phyloP scores from a whole-genome alignment of 2,797 vertebrate species.

The Parambassis ranga region DNA sequence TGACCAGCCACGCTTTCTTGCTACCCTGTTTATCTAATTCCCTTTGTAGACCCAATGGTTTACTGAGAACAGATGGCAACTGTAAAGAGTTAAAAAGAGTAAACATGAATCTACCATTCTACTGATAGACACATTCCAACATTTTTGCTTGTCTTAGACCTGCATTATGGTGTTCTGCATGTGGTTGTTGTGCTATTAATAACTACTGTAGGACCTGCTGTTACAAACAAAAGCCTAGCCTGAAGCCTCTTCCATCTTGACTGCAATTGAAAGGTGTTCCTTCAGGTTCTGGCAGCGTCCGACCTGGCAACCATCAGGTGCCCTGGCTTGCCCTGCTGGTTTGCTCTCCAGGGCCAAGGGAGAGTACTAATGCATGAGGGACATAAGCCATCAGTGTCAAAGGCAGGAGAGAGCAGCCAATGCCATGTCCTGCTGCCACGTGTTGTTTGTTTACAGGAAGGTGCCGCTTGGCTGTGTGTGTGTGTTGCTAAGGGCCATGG shows the following conservation, averaged over 20 bases:
- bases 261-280: constrained; percentile 43
- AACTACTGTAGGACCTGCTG: background rate
- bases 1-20: background rate
- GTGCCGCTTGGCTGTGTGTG: constrained; percentile 73
- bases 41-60: background rate
- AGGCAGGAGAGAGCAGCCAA: constrained; percentile 39
- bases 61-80: background rate
- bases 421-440: constrained; percentile 53
- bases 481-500: constrained; percentile 73
- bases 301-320: constrained; percentile 60
- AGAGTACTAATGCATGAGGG: constrained; percentile 52
- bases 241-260: constrained; percentile 13
- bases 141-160: background rate
- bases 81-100: background rate
- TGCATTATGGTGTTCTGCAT: background rate
- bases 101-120: background rate
- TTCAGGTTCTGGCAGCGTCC: constrained; percentile 45
- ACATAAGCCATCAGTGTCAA: constrained; percentile 58
- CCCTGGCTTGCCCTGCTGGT: constrained; percentile 45
- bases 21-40: background rate
- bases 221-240: constrained; percentile 5
- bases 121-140: background rate
- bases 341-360: constrained; percentile 36
- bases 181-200: constrained; percentile 1
- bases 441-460: constrained; percentile 80